These are phyloP conservation scores for Leuciscus waleckii DNA, from an alignment of 2,797 vertebrate species.

Conservation along the genomic window DNA sequence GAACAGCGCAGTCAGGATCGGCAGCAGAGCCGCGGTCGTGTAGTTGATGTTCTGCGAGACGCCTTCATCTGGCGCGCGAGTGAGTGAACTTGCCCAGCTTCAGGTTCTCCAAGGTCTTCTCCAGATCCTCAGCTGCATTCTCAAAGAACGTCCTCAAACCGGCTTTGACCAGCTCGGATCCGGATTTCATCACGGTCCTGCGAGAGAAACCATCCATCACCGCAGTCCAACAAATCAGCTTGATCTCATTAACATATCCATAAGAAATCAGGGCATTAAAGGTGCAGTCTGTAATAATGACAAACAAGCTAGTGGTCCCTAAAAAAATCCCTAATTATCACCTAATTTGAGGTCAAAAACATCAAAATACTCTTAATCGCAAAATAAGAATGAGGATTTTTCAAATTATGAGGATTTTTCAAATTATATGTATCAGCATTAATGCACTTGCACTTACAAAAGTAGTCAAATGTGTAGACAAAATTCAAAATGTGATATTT, in stretches of 20 bases:
- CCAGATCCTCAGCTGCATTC: slow-evolving; percentile 95
- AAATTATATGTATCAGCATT: too few relatives aligned
- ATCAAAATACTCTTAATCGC: too few relatives aligned
- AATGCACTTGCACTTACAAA: neutral
- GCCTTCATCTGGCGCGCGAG: slow-evolving; percentile 95
- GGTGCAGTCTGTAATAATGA: too few relatives aligned
- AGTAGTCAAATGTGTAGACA: neutral
- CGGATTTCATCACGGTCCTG: slow-evolving; percentile 99
- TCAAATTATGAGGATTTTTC: too few relatives aligned
- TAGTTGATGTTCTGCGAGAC: slow-evolving; percentile 99
- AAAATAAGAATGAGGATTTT: too few relatives aligned
- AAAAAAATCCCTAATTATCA: too few relatives aligned
- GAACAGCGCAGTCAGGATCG: slow-evolving; percentile 95
- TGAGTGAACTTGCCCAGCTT: slow-evolving; percentile 98
- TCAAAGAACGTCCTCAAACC: slow-evolving; percentile 95
- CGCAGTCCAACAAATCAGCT: neutral
- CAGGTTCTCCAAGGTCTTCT: slow-evolving; percentile 94
- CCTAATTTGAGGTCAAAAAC: too few relatives aligned
- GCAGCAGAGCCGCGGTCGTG: slow-evolving; percentile 93
- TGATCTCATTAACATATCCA: neutral
- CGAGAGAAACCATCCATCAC: slow-evolving; percentile 11
- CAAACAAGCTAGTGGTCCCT: too few relatives aligned
- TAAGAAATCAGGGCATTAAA: too few relatives aligned
- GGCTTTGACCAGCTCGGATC: slow-evolving; percentile 91
- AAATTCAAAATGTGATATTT: neutral